Base-by-base conservation (phyloP, 2,888 invertebrate species). In the Ophraella communa region DNA sequence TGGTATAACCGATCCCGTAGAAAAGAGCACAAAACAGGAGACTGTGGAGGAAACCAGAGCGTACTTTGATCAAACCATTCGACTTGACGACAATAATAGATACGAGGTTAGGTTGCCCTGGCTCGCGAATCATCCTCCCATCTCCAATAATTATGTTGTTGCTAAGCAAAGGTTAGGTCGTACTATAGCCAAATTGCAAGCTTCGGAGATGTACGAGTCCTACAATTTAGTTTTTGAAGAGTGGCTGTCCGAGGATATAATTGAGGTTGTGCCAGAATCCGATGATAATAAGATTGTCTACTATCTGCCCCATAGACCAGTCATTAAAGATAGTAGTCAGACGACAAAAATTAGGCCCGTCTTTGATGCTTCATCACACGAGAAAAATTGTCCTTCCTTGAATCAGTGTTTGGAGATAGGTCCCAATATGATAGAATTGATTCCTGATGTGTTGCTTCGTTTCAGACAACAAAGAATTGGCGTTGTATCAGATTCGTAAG, bases 71-170 rank as follows among this genome's bases (percentile, higher is more conserved):
- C 59, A 70, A 56, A 73, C 70, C 8, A 67, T 74, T 1, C 52
- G 33, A 7, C 51, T 63, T 2, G 65, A 71, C 17, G 47, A 65
- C 20, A 65, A 73, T 45, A 69, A 71, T 7, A 56, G 76, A 14
- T 77, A 73, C 68, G 70, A 71, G 54, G 70, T 77, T 3, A 14
- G 56, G 18, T 49, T 77, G n/a, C 76, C 76, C 14, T 75, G 76
- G 73, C 42, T 64, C 10, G 64, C 62, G 14, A 64, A 70, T 20
- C 72, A 75, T 35, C 69, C 72, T 4, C 69, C 69, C 2, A 39
- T 74, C 1, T 57, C 66, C 5, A 20, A 10, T 7, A 57, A 63
- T 52, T 57, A 33, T 52, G 1, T 23, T 17, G 20, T 42, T 27
- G 51, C 33, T n/a, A 8, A 23, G 23, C 24, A 39, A 51, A 20